Percentiles rank a stretch among this genome's conserved stretches.
phyloP scores from a whole-genome alignment of 2,888 invertebrate genomes.

The Eubasilissa splendida region DNA sequence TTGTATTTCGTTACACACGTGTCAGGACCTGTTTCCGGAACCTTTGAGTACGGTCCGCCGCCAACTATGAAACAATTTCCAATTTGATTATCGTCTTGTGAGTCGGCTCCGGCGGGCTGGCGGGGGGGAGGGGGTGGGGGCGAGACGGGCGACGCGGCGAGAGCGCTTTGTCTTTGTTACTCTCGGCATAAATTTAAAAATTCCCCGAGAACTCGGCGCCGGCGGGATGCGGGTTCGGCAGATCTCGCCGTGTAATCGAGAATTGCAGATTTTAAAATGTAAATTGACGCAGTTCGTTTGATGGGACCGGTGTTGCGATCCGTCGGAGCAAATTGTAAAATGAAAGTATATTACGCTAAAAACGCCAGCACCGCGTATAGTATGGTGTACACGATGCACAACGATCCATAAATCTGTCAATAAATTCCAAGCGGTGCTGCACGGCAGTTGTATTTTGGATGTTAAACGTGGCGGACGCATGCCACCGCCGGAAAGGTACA shows the following conservation, averaged over 20 bases:
- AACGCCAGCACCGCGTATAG: too few species aligned
- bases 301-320: background rate
- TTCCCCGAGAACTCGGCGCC: background rate
- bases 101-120: background rate
- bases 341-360: too few species aligned
- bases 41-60: too few species aligned
- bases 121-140: background rate
- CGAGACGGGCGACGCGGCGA: background rate
- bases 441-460: too few species aligned
- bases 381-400: too few species aligned
- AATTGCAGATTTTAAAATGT: slow-evolving; percentile 6
- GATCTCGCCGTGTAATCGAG: background rate
- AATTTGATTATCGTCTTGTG: background rate
- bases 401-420: too few species aligned
- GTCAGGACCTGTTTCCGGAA: too few species aligned
- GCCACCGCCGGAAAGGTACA: too few species aligned
- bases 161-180: slow-evolving; percentile 20
- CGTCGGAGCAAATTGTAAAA: background rate
- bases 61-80: too few species aligned
- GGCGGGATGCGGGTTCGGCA: background rate
- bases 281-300: background rate
- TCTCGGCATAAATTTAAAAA: slow-evolving; percentile 31
- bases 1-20: too few species aligned
- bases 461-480: too few species aligned
- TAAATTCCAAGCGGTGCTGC: too few species aligned